Conservation (phyloP, 2,888 invertebrate genomes). For the Pyrgus malvae region DNA sequence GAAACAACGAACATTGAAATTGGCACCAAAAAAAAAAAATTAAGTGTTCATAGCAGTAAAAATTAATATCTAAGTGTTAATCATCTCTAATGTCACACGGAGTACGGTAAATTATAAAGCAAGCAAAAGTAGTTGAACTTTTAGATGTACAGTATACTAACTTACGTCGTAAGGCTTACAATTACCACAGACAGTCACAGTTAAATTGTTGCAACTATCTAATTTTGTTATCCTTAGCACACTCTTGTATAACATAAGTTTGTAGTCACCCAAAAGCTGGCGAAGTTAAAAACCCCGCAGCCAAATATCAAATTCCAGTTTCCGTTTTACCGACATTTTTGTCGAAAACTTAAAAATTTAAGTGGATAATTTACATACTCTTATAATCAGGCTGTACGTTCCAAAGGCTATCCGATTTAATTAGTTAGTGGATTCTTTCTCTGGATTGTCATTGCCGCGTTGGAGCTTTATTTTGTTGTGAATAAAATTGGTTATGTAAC, state of each 20-base stretch:
- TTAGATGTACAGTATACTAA: background rate
- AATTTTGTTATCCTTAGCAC: too few relatives aligned
- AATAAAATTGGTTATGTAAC: constrained; percentile 5
- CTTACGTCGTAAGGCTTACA: background rate
- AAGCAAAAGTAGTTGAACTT: too few relatives aligned
- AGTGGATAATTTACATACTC: constrained; percentile 27
- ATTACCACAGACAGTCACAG: too few relatives aligned
- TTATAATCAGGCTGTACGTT: constrained; percentile 23
- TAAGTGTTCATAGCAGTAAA: too few relatives aligned
- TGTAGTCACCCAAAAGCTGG: background rate
- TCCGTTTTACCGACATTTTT: constrained; percentile 22
- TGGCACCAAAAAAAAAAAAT: too few relatives aligned
- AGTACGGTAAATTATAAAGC: too few relatives aligned
- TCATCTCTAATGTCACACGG: too few relatives aligned
- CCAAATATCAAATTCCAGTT: constrained; percentile 17
- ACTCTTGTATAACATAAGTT: too few relatives aligned
- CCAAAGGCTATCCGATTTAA: constrained; percentile 18
- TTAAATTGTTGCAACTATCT: too few relatives aligned
- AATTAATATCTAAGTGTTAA: too few relatives aligned
- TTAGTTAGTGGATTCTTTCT: constrained; percentile 14
- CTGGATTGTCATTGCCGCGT: constrained; percentile 12
- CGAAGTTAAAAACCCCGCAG: constrained; percentile 5
- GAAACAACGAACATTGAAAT: too few relatives aligned
- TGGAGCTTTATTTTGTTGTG: constrained; percentile 11
- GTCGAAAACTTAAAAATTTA: constrained; percentile 20